Percentiles rank a stretch among this genome's conserved stretches.
Conservation (phyloP, 64 coral and sea anemone species). For the Actinia equina region DNA sequence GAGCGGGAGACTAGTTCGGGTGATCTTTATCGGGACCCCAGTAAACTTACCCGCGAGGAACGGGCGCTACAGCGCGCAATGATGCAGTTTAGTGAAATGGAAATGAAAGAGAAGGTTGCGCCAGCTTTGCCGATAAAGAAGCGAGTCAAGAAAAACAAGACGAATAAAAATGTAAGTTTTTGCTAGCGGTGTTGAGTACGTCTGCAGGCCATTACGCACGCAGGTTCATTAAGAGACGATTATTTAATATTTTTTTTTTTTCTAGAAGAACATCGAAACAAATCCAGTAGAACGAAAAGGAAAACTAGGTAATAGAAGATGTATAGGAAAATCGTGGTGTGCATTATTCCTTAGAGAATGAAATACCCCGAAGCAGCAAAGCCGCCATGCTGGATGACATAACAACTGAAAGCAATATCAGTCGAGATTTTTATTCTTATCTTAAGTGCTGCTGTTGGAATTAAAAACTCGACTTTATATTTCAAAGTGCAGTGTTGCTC, state of each 20-base stretch:
- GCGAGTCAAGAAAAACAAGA: background rate
- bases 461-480: too few relatives aligned
- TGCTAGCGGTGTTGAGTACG: background rate
- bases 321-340: background rate
- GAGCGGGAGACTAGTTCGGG: conserved; percentile 56
- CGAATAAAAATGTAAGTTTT: background rate
- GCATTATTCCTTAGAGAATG: background rate
- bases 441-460: too few relatives aligned
- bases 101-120: conserved; percentile 77
- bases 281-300: background rate
- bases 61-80: conserved; percentile 92
- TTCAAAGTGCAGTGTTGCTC: too few relatives aligned
- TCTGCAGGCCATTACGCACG: too few relatives aligned
- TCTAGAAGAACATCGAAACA: background rate
- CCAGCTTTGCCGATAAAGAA: background rate
- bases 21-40: conserved; percentile 90
- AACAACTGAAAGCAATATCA: too few relatives aligned
- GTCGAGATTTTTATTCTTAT: too few relatives aligned
- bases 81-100: conserved; percentile 94
- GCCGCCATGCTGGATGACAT: background rate
- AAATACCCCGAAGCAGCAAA: background rate
- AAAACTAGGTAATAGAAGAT: background rate
- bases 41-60: conserved; percentile 92
- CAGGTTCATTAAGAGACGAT: too few relatives aligned
- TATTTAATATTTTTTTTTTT: background rate